Conservation (phyloP, 2,888 invertebrate species). For the Tetragonisca angustula region DNA sequence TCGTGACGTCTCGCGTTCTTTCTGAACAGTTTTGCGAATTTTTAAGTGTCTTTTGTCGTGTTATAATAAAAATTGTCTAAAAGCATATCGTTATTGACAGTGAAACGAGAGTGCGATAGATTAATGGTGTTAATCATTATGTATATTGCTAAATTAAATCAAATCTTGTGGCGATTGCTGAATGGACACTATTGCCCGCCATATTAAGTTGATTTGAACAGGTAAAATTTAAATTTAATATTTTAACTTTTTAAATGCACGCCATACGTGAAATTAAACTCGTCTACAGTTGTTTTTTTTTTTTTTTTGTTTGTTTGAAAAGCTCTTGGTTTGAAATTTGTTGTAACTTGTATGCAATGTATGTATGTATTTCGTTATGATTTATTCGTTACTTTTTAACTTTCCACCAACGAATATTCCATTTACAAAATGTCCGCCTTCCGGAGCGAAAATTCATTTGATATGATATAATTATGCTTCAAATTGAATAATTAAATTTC, state of each 20-base stretch:
- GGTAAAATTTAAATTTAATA: neutral
- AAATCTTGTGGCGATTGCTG: neutral
- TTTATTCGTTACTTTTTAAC: neutral
- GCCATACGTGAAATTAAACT: neutral
- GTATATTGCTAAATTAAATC: neutral
- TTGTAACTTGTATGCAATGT: neutral
- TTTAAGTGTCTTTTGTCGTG: too few species aligned
- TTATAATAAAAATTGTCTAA: neutral
- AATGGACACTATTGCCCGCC: rapidly evolving
- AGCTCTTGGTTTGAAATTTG: too few species aligned
- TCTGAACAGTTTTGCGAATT: neutral
- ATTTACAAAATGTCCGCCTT: neutral
- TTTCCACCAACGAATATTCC: neutral
- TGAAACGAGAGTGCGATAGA: neutral
- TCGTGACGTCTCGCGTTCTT: too few species aligned
- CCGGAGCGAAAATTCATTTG: neutral
- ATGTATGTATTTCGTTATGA: neutral
- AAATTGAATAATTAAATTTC: neutral
- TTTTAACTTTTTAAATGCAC: neutral
- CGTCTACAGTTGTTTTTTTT: neutral
- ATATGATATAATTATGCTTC: neutral
- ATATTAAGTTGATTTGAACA: neutral
- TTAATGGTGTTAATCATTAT: neutral
- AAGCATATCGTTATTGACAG: neutral
- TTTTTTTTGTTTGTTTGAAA: neutral